Base-by-base conservation (phyloP, 2,797 vertebrate species). In the Mallotus villosus region DNA sequence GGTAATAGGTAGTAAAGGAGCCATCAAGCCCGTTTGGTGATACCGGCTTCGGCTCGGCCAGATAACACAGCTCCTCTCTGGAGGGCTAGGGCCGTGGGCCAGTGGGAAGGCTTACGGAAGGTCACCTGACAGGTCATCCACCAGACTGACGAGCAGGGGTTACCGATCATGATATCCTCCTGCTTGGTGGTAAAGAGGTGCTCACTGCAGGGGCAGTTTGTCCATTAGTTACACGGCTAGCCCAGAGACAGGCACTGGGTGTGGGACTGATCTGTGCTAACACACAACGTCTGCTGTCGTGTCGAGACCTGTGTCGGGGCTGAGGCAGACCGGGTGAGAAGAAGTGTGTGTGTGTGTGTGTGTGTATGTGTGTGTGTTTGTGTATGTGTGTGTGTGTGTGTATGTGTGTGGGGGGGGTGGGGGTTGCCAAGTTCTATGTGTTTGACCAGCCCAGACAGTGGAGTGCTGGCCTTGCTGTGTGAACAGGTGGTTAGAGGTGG, bases 1-100 rank as follows among this genome's bases (percentile, higher is more conserved):
- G 75, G 72, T 69, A 79, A 82, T 61, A 72, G 83, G 80, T 80
- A 84, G 79, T 82, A 78, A 84, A 51, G 71, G 83, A 77, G 81
- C 24, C 34, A 46, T 66, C 21, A 21, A 85, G 78, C 79, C 32
- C 63, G 55, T 24, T 19, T 73, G 75, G 63, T 70, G 82, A 87
- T 88, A 68, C 73, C 76, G 55, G 46, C 65, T 78, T 64, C 64
- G 75, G 65, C 71, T 37, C 1, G 37, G 37, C 37, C 11, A 41
- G 37, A 41, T 41, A 41, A 41, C 37, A 11, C 37, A 41, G 37
- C 37, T 41, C 37, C 37, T 2, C 37, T 41, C 37, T 2, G 72
- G 19, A 32, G 21, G 72, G 66, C 74, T 63, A 34, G 27, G 24
- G 51, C 37, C 22, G 37, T 61, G 68, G 57, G 5, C 19, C 14